Evolutionary conservation across 2,888 invertebrate species (phyloP).

Genomic region (Caenorhabditis wallacei): DNA sequence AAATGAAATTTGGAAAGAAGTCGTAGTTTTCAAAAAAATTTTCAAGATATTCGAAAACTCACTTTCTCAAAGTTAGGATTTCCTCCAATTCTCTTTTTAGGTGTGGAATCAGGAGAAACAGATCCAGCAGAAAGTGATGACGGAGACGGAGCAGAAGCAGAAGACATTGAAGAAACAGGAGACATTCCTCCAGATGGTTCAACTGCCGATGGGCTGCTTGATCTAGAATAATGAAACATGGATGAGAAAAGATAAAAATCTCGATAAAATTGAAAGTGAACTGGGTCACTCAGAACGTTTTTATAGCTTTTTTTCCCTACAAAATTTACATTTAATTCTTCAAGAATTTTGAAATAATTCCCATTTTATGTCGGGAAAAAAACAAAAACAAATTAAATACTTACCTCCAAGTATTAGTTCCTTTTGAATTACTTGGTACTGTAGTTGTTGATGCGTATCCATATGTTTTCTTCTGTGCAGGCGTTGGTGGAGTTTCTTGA

Average conservation of each 20-base stretch:
- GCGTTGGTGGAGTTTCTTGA: slow-evolving; percentile 73
- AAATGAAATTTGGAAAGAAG: too few species aligned
- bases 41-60: not conserved
- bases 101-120: slow-evolving; percentile 65
- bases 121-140: slow-evolving; percentile 72
- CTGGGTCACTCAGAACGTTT: slow-evolving; percentile 20
- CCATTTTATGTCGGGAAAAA: not conserved
- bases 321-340: too few species aligned
- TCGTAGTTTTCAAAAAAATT: too few species aligned
- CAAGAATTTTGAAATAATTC: not conserved
- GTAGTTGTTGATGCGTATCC: slow-evolving; percentile 39
- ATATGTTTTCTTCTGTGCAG: slow-evolving; percentile 65
- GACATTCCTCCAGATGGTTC: slow-evolving; percentile 62
- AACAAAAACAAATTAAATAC: slow-evolving; percentile 2
- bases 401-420: slow-evolving; percentile 60
- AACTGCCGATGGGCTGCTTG: slow-evolving; percentile 62
- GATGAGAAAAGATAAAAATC: slow-evolving; percentile 9
- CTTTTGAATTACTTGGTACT: slow-evolving; percentile 28
- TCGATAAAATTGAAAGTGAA: slow-evolving; percentile 18
- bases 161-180: slow-evolving; percentile 71
- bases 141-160: slow-evolving; percentile 71
- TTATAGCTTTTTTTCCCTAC: slow-evolving; percentile 5
- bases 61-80: slow-evolving; percentile 64
- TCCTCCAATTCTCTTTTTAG: slow-evolving; percentile 46
- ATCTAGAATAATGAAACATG: slow-evolving; percentile 36